Base-by-base conservation (phyloP, 2,888 invertebrate genomes). In the Amblyteles armatorius region DNA sequence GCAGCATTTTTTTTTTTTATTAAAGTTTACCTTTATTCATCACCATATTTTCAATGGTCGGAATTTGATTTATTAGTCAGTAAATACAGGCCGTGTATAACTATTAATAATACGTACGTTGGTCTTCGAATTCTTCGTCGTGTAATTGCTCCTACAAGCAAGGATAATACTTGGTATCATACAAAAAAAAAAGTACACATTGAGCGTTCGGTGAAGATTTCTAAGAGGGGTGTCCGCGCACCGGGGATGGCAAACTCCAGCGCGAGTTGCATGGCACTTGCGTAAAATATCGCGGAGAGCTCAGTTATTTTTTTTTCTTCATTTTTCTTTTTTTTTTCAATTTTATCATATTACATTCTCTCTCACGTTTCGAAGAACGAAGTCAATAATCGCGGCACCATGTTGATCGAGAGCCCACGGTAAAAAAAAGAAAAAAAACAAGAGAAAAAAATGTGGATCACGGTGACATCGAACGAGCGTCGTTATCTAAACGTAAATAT, bases 31-130 rank as follows among this genome's bases (percentile, higher is more conserved):
- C 68, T 69, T 69, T 76, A 33, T 48, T 81, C 57, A 26, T 81
- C 22, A 71, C 63, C 63, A 36, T 71, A 78, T 67, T 77, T 33
- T 65, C 50, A 33, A 79, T 79, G 57, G 76, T 82, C 71, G 84
- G 69, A 74, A 82, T 84, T 84, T 65, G 52, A 78, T 81, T 81
- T 48, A 81, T 80, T 81, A 84, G 81, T 82, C 78, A 50, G 68
- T 84, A 78, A 81, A 81, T 82, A 84, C 82, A 82, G 73, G 81
- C 84, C 81, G 63, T 79, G 50, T 79, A 71, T 65, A 72, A 36
- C 50, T 55, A 67, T 73, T 55, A 50, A 65, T 63, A 71, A 65
- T 79, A 67, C 65, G 44, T 80, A 55, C 57, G 63, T 57, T 50
- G 81, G 19, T 48, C 63, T 57, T 82, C 63, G 29, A 82, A 71